Base-by-base conservation (phyloP, 1,140 invertebrate genomes). In the Eufriesea mexicana region DNA sequence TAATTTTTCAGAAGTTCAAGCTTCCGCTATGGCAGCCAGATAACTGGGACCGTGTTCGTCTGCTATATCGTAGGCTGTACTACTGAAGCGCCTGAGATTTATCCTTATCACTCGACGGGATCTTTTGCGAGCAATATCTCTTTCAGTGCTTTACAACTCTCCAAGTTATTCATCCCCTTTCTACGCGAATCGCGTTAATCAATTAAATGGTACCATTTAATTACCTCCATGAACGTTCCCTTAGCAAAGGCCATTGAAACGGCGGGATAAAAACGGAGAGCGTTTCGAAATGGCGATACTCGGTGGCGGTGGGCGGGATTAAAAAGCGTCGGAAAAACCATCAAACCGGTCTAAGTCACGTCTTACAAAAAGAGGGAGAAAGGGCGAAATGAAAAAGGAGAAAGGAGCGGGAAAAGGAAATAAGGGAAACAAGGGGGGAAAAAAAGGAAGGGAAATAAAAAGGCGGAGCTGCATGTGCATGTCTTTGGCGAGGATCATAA, bases 401-500 rank as follows among this genome's bases (percentile, higher is more conserved):
- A 75, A 2, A 14, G 10, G 51, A 23, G 23, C 14, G n/a, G 64
- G 16, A 23, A 54, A 54, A 28, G 42, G 12, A 16, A 35, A 28
- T 6, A 35, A 14, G 5, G 14, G 5, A 35, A 28, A 62, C 9
- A 42, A 28, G 23, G 20, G 10, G 28, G 7, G n/a, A 62, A 18
- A 62, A n/a, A 47, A 25, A 47, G 35, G 14, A 9, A 16, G 10
- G 61, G 16, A 35, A 4, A 35, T 2, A 35, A 71, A 54, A 70
- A 54, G 23, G 25, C 68, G n/a, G 64, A 47, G 23, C 20, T n/a
- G 35, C 47, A 5, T 10, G 14, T 16, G 2, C 25, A 25, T 8
- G 35, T 80, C 61, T 75, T 49, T 66, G 23, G 42, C 18, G 18
- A 14, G 71, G 20, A 66, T 57, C 25, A 49, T 81, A 66, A 76